Base-by-base conservation (phyloP, 92 coral and sea anemone species). In the Porites evermanni region DNA sequence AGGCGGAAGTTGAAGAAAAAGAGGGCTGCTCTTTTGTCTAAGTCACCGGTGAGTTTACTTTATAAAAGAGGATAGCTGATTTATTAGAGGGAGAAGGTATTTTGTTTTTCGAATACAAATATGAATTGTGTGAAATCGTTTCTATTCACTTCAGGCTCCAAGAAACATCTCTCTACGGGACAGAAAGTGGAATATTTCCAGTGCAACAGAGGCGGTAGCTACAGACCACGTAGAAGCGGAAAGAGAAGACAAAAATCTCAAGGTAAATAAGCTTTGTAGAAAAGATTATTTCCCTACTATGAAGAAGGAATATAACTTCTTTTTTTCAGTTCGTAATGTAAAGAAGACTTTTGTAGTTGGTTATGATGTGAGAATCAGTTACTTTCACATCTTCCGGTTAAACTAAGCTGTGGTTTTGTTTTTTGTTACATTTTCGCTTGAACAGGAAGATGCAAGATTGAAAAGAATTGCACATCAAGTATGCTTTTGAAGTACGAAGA, bases 391-490 rank as follows among this genome's bases (percentile, higher is more conserved):
- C 12, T 61, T 61, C 29, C 63, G 58, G 17, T 78, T 78, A 68
- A 53, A 77, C 53, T 32, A 26, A 11, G 13, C 26, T 21, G 63
- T 78, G 54, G 63, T 60, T 78, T 60, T 2, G 38, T 65, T 65
- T 79, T 18, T 64, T 54, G 53, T 79, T 18, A 64, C 29, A 79
- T 79, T 65, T 61, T 44, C 38, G 29, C 44, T 79, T 18, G 83
- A 59, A 51, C 70, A 72, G 79, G 79, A n/a, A 82, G 79, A 53
- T 86, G 93, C 81, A 89, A 89, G 76, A 89, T 89, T n/a, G 53
- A 89, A 32, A 63, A 65, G 70, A 89, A 79, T 58, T 85, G 90
- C 65, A 85, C 87, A 26, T 69, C 94, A 68, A 87, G 91, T 44
- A 19, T 91, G 12, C 54, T 60, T 10, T 79, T 51, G 17, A 88